Percentiles rank a stretch among this genome's conserved stretches.
These are phyloP conservation scores for Drosophila putrida DNA, from an alignment of 2,888 invertebrate genomes.

Conservation along the genomic window DNA sequence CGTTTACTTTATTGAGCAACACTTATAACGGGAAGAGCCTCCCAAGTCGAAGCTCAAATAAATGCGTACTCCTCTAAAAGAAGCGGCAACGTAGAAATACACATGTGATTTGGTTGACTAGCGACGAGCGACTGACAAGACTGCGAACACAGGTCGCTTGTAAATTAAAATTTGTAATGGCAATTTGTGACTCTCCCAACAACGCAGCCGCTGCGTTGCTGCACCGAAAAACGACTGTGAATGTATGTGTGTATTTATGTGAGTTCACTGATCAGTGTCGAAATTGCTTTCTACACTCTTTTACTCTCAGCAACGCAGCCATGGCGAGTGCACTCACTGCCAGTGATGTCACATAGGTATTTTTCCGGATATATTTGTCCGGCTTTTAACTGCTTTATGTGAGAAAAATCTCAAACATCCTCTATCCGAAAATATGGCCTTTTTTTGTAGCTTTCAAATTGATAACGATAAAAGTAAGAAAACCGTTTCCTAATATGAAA, in stretches of 20 bases:
- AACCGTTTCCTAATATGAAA: too few relatives aligned
- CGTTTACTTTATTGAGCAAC: constrained; percentile 10
- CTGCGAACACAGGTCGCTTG: constrained; percentile 14
- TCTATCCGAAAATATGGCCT: too few relatives aligned
- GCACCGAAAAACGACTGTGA: constrained; percentile 1
- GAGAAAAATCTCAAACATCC: too few relatives aligned
- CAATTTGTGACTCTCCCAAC: background rate
- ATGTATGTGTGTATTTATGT: background rate
- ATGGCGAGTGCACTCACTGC: background rate
- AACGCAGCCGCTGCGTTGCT: constrained; percentile 10
- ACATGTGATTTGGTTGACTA: constrained; percentile 45
- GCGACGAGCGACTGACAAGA: constrained; percentile 59
- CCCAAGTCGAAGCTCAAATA: constrained; percentile 33
- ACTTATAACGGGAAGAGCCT: background rate
- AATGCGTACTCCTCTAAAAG: constrained; percentile 5
- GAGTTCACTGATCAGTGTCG: background rate
- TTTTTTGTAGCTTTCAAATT: too few relatives aligned
- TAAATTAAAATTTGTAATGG: background rate
- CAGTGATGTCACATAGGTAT: too few relatives aligned
- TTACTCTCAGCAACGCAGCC: background rate
- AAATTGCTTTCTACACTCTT: constrained; percentile 10
- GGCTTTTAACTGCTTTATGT: too few relatives aligned
- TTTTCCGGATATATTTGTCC: too few relatives aligned
- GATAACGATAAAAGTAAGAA: too few relatives aligned
- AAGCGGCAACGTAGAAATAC: background rate